Evolutionary conservation across 2,797 vertebrate species (phyloP), one percentile per base, ranked within the genome.

Genomic region (Nyctibius grandis): DNA sequence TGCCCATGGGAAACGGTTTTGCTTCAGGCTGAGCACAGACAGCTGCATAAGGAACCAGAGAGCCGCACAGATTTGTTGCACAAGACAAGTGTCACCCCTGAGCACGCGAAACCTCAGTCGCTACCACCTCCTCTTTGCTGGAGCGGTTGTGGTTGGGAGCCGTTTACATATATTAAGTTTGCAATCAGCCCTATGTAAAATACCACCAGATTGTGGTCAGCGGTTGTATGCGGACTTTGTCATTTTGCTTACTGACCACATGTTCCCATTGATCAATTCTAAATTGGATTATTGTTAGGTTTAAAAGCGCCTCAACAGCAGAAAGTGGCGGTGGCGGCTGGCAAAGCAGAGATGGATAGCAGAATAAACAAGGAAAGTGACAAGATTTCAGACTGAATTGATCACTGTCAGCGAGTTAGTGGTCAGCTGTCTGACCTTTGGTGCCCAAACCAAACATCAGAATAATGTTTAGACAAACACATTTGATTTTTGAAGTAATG

Each of bases 241-340:
- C 97, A 96, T 98, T 98, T 98, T 96, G 98, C 98, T 98, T 97
- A 97, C 98, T 98, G 98, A 98, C 98, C 98, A 98, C 98, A 98
- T 97, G 74, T 97, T 98, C 97, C 97, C 98, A 98, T 98, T 98
- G 98, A 99, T 99, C 98, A 97, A 97, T 98, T 98, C 98, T 97
- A 98, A 98, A 98, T 99, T 98, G 98, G 98, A 98, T 98, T 98
- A 99, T 98, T 98, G 98, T 98, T 97, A 97, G 98, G 97, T 98
- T 98, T 98, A 98, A 98, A 99, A 99, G 97, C 98, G 98, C 98
- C 98, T 98, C 96, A 98, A 97, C 98, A 98, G 98, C 98, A 98
- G 98, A 98, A 98, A 98, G 98, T 97, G 98, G 96, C 77, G 51
- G 94, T 95, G 97, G 98, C 97, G 97, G 98, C 97, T 97, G 98